Percentiles rank a stretch among this genome's conserved stretches.
Evolutionary conservation across 2,888 invertebrate species (phyloP).

Genomic region (Brachycybe producta): DNA sequence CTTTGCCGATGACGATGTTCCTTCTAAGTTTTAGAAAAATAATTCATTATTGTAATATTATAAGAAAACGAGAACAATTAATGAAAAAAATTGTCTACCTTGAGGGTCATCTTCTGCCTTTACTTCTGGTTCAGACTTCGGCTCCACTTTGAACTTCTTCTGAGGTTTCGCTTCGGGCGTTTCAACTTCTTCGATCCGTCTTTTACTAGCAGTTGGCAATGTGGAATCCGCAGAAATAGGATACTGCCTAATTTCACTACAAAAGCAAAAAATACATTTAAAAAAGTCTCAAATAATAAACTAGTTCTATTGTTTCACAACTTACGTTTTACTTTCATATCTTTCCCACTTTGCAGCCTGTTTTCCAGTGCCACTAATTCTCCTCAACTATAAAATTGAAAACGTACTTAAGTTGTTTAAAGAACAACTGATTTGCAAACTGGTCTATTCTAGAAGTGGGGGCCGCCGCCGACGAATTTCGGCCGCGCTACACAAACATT

Average conservation of each 20-base stretch:
- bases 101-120: slow-evolving; percentile 14
- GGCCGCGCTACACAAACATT: too few species aligned
- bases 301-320: background rate
- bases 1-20: background rate
- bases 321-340: slow-evolving; percentile 65
- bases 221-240: slow-evolving; percentile 69
- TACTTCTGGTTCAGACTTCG: slow-evolving; percentile 11
- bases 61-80: background rate
- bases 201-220: slow-evolving; percentile 17
- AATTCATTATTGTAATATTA: background rate
- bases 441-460: too few species aligned
- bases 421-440: too few species aligned
- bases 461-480: too few species aligned
- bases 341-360: slow-evolving; percentile 82
- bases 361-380: slow-evolving; percentile 78
- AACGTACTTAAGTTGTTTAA: too few species aligned
- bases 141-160: slow-evolving; percentile 19
- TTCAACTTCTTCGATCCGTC: slow-evolving; percentile 23
- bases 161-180: slow-evolving; percentile 17
- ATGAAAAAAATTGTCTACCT: background rate
- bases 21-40: too few species aligned
- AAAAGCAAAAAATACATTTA: background rate
- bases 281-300: background rate
- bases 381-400: slow-evolving; percentile 39
- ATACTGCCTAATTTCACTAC: slow-evolving; percentile 68